Conservation (phyloP, 2,113 vertebrate genomes). For the Peromyscus polionotus region DNA sequence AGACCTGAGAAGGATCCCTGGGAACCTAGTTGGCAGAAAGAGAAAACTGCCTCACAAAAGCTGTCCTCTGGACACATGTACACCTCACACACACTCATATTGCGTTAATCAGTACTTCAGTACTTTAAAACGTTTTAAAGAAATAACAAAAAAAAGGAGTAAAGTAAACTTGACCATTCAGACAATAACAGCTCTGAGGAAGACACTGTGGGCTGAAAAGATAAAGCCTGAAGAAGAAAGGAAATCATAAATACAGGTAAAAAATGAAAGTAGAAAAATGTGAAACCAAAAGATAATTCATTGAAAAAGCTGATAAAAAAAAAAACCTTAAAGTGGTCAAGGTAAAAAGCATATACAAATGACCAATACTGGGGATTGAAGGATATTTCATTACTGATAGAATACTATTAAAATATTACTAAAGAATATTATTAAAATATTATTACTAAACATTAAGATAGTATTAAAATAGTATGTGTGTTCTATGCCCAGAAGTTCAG, state of each 20-base stretch:
- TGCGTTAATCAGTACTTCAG: too few species aligned
- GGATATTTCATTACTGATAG: neutral
- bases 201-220: neutral
- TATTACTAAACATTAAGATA: neutral
- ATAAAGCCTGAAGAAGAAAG: neutral
- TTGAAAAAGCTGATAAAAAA: neutral
- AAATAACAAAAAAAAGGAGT: neutral
- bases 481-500: neutral
- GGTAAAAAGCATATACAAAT: neutral
- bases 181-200: neutral
- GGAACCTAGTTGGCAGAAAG: neutral
- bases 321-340: neutral
- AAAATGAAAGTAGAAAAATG: neutral
- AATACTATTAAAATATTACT: neutral
- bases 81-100: too few species aligned
- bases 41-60: neutral
- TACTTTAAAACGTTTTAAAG: neutral
- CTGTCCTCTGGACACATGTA: neutral
- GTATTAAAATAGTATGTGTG: neutral
- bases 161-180: conserved; percentile 13
- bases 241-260: neutral
- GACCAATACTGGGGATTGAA: conserved; percentile 16
- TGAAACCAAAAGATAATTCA: conserved; percentile 20
- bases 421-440: neutral
- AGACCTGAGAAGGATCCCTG: neutral